Evolutionary conservation across 2,113 vertebrate species (phyloP).

Genomic region (Xiphophorus maculatus): DNA sequence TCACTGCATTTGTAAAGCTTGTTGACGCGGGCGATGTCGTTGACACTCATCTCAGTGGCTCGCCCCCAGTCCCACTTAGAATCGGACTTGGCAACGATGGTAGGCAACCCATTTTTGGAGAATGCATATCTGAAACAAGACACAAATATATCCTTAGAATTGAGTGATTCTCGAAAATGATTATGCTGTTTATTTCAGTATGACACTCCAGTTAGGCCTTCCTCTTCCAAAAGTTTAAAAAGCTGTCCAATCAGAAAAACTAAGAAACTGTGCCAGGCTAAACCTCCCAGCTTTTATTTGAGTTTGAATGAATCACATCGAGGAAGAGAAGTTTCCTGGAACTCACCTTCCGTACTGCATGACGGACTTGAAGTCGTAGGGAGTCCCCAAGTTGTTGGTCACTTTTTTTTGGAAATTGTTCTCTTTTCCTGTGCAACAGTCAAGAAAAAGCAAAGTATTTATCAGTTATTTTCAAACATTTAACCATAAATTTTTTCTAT

Average conservation of each 20-base stretch:
- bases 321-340: no score
- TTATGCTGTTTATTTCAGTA: no score
- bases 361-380: neutral
- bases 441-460: neutral
- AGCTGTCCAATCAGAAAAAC: no score
- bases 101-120: neutral
- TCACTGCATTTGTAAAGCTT: neutral
- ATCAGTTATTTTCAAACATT: neutral
- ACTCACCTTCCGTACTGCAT: constrained; percentile 1
- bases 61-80: neutral
- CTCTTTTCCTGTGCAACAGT: neutral
- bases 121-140: neutral
- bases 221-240: no score
- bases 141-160: neutral
- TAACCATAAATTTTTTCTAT: no score
- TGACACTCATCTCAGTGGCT: neutral
- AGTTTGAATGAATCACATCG: no score
- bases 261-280: no score
- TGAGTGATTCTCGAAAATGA: neutral
- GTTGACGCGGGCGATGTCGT: neutral
- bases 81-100: neutral
- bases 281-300: no score
- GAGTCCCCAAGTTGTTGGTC: neutral
- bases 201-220: no score
- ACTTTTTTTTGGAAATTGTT: neutral